A percentile compares a stretch with the other conserved stretches of the same genome.
These are phyloP conservation scores for Drosophila nigritarsus DNA, from an alignment of 2,888 invertebrate species.

Conservation along the genomic window DNA sequence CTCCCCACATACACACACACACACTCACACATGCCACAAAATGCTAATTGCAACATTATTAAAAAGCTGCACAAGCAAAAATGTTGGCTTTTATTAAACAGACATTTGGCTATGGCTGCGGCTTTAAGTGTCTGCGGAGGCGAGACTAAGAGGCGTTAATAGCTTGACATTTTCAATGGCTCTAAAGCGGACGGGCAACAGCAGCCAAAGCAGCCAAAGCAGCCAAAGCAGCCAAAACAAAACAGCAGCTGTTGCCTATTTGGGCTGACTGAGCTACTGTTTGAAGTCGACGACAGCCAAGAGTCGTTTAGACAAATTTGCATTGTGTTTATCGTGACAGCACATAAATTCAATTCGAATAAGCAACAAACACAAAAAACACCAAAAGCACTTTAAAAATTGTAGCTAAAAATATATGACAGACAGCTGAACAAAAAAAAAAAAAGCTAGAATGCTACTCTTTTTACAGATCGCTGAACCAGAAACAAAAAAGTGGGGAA, in stretches of 20 bases:
- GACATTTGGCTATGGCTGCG: conserved; percentile 15
- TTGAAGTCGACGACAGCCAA: conserved; percentile 50
- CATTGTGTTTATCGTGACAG: conserved; percentile 37
- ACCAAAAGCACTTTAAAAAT: conserved; percentile 4
- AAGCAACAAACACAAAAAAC: conserved; percentile 25
- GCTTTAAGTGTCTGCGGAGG: conserved; percentile 74
- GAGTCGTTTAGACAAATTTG: conserved; percentile 45
- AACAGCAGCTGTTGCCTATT: conserved; percentile 60
- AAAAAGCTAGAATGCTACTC: conserved; percentile 14
- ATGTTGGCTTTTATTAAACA: neutral
- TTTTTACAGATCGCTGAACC: conserved; percentile 52
- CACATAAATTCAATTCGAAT: conserved; percentile 36
- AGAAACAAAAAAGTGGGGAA: conserved; percentile 35
- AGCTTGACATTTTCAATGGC: conserved; percentile 76
- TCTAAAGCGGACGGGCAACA: conserved; percentile 32
- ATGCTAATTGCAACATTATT: conserved; percentile 76
- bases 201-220: neutral
- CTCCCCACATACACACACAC: conserved; percentile 44
- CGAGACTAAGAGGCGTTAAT: conserved; percentile 80
- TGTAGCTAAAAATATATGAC: conserved; percentile 10
- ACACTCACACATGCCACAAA: conserved; percentile 41
- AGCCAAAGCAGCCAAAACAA: neutral
- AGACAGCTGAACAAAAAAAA: conserved; percentile 18
- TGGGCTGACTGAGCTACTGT: conserved; percentile 68
- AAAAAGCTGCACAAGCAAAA: conserved; percentile 41